Evolutionary conservation across 2,888 invertebrate species (phyloP).

Genomic region (Thera obeliscata): DNA sequence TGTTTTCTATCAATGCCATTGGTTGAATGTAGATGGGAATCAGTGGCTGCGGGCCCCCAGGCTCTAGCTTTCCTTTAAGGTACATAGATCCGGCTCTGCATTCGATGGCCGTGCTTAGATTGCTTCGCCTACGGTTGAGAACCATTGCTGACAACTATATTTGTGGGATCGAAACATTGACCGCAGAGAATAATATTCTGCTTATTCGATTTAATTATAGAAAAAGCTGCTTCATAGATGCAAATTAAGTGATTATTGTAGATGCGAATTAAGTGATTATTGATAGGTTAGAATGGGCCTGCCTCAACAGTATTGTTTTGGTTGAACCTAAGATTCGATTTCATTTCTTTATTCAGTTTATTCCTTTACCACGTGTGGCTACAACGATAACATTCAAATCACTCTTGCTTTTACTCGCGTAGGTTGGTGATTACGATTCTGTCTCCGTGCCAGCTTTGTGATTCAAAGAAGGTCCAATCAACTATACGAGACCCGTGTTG

Average conservation of each 20-base stretch:
- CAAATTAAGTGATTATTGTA: too few species aligned
- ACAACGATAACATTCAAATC: slow-evolving; percentile 20
- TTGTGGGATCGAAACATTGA: slow-evolving; percentile 49
- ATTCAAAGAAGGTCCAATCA: slow-evolving; percentile 42
- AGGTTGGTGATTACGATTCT: slow-evolving; percentile 39
- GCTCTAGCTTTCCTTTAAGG: slow-evolving; percentile 21
- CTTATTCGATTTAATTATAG: neutral
- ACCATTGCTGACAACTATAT: slow-evolving; percentile 65
- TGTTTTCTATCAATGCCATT: slow-evolving; percentile 20
- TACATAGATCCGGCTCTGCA: slow-evolving; percentile 32
- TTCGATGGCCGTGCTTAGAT: slow-evolving; percentile 59
- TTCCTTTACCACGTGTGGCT: slow-evolving; percentile 27
- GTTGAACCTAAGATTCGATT: slow-evolving; percentile 15
- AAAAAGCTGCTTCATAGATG: neutral
- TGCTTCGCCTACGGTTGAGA: slow-evolving; percentile 66
- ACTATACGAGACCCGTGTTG: slow-evolving; percentile 42
- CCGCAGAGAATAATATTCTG: slow-evolving; percentile 5
- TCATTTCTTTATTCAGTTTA: slow-evolving; percentile 27
- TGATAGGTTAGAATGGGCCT: neutral
- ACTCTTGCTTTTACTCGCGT: slow-evolving; percentile 42
- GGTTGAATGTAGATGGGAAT: slow-evolving; percentile 23
- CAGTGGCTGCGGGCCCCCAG: slow-evolving; percentile 19
- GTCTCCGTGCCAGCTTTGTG: slow-evolving; percentile 32
- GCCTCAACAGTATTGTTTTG: slow-evolving; percentile 25
- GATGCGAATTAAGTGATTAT: too few species aligned